Evolutionary conservation across 1,140 invertebrate species (phyloP), one percentile per base, ranked within the genome.

Genomic region (Coenobita brevimanus): DNA sequence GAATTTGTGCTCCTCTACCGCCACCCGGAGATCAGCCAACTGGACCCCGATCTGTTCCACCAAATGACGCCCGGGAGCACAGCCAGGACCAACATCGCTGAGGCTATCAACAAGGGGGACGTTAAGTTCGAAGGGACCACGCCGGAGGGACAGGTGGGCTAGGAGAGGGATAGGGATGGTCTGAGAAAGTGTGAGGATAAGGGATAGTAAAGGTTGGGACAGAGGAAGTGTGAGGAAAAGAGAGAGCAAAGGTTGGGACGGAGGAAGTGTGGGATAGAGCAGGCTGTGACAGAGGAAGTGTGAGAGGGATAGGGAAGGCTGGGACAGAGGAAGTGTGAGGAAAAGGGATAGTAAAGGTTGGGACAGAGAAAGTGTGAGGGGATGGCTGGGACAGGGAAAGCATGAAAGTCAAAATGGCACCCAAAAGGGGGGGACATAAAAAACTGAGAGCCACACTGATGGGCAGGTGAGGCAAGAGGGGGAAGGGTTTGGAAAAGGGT

Each of bases 1-100:
- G 50, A 84, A 46, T 84, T 84, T 27, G 69, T 75, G 2, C 33
- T 84, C 4, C 69, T 84, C 46, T 84, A 84, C 50, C 82, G 82
- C 10, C 82, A 84, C 50, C 71, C 50, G 2, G 10, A 17, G 4
- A 84, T 84, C 82, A 50, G 82, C 2, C 15, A 60, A 0, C 50
- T 84, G 3, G 46, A 75, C 54, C 41, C 46, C 30, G 46, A 57
- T 0, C 50, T 84, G 13, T 84, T 57, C 82, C 2, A 3, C 30
- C 69, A 60, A 46, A 73, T 84, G 69, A 84, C 82, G 1, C 27
- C 82, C 0, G 82, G 82, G 0, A 36, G 3, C 13, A 38, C 13
- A 13, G 82, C 82, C 21, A 73, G 41, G 8, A 24, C 46, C 21
- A n/a, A 60, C 69, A 41, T 84, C 21, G 43, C 13, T 15, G 43